These are phyloP conservation scores for Acrossocheilus wenchowensis DNA, from an alignment of 2,797 vertebrate genomes.

Conservation along the genomic window DNA sequence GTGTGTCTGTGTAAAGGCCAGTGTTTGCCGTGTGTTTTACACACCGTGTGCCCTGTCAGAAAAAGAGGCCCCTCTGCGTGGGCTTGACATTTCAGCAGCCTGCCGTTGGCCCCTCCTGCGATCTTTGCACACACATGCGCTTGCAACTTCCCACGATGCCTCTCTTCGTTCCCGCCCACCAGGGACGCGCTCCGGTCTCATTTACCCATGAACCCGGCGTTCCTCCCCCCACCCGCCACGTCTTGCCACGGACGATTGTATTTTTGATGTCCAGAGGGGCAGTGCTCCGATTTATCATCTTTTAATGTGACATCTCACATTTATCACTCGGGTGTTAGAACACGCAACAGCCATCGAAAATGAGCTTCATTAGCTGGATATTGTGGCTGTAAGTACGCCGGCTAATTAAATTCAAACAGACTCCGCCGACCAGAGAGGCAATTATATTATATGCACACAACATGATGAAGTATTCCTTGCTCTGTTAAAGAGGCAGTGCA, in stretches of 20 bases:
- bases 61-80: slow-evolving; percentile 52
- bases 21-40: slow-evolving; percentile 57
- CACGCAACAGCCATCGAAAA: slow-evolving; percentile 55
- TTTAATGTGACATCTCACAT: slow-evolving; percentile 70
- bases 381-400: slow-evolving; percentile 57
- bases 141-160: slow-evolving; percentile 59
- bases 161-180: slow-evolving; percentile 36
- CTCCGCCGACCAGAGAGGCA: slow-evolving; percentile 61
- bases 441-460: slow-evolving; percentile 65
- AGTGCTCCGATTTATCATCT: slow-evolving; percentile 70
- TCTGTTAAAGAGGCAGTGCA: slow-evolving; percentile 59
- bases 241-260: slow-evolving; percentile 29
- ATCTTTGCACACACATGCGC: slow-evolving; percentile 52
- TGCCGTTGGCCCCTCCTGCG: slow-evolving; percentile 43
- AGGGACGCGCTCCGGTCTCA: slow-evolving; percentile 60
- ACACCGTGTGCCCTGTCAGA: slow-evolving; percentile 49
- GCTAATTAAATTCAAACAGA: slow-evolving; percentile 72
- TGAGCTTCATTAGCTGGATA: slow-evolving; percentile 68
- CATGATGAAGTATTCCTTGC: slow-evolving; percentile 63
- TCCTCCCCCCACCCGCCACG: slow-evolving; percentile 7
- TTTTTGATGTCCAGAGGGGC: slow-evolving; percentile 68
- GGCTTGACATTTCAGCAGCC: slow-evolving; percentile 58
- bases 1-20: slow-evolving; percentile 30
- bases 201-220: slow-evolving; percentile 65
- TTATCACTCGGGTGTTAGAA: slow-evolving; percentile 67